phyloP scores from a whole-genome alignment of 1,140 invertebrate genomes.

The Ceratosolen fusciceps region DNA sequence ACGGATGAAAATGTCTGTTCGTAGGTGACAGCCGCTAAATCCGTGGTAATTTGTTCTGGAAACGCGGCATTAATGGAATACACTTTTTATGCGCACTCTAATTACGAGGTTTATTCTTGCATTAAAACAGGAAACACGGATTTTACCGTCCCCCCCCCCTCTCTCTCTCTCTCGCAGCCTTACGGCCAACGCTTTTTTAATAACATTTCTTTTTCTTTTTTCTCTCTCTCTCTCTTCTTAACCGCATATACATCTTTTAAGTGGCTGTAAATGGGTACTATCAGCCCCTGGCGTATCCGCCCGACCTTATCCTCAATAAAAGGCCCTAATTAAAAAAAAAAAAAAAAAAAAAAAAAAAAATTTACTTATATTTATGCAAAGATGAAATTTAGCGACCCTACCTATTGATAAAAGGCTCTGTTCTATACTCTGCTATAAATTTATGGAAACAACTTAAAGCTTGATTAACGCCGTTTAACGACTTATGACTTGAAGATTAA shows the following conservation, averaged over 20 bases:
- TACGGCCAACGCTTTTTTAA: conserved; percentile 1
- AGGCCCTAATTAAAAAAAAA: conserved; percentile 6
- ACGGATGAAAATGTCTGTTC: background rate
- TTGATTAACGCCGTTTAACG: background rate
- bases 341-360: no score
- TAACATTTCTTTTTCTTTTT: conserved; percentile 15
- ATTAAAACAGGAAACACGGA: conserved; percentile 17
- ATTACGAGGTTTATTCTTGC: background rate
- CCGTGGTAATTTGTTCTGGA: conserved; percentile 30
- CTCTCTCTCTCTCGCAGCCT: background rate
- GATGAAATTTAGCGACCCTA: background rate
- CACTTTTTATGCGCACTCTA: conserved; percentile 20
- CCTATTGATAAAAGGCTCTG: background rate
- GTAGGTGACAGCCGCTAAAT: background rate
- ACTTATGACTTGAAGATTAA: no score
- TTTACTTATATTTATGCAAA: conserved; percentile 5
- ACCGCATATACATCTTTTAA: background rate
- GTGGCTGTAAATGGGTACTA: background rate
- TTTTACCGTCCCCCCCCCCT: conserved; percentile 12
- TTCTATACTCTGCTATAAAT: background rate
- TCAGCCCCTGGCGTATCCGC: background rate
- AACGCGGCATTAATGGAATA: conserved; percentile 30
- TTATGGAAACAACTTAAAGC: no score
- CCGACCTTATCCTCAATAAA: background rate
- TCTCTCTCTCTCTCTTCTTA: background rate